Evolutionary conservation across 2,797 vertebrate genomes (phyloP), one percentile per base, ranked within the genome.

Genomic region (Rhodeus uyekii): DNA sequence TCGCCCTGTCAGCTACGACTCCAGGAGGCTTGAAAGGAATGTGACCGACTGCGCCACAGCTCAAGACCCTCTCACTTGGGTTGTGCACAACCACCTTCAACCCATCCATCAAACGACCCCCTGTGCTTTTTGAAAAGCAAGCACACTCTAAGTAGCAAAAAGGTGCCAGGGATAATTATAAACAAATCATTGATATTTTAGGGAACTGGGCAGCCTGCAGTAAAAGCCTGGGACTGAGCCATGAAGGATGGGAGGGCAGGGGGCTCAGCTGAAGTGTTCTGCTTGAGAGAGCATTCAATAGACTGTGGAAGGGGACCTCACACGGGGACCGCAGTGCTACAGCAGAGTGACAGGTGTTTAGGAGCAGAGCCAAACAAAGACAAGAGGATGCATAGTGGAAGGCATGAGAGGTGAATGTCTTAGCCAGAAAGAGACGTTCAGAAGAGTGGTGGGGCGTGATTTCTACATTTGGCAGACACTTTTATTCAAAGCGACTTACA

Each of bases 151-250:
- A 95, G 92, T 93, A 93, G 92, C 93, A 86, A 86, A 93, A 93
- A 95, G 92, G 92, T 95, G 93, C 91, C 92, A 93, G 89, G 80
- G 92, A 93, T 95, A 95, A 96, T 95, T 95, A 94, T 95, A 94
- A 95, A 94, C 94, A 94, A 94, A 93, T 92, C 92, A 91, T 93
- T 92, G 91, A 94, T 93, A 93, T 90, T 92, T 88, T 85, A 89
- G 90, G 81, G 91, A 90, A 86, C 87, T 86, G 88, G 85, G 89
- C 84, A 85, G 38, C 80, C 88, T 89, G 83, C 48, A 81, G 89
- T 88, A 71, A 88, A 88, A 87, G 89, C 71, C 63, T 76, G 81
- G 82, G 79, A 39, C 44, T 22, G 50, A 50, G 83, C 38, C 60
- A 42, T 60, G 44, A 14, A 58, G 67, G 65, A 80, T 69, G 29